Base-by-base conservation (phyloP, 2,888 invertebrate genomes). In the Platycheirus rosarum region DNA sequence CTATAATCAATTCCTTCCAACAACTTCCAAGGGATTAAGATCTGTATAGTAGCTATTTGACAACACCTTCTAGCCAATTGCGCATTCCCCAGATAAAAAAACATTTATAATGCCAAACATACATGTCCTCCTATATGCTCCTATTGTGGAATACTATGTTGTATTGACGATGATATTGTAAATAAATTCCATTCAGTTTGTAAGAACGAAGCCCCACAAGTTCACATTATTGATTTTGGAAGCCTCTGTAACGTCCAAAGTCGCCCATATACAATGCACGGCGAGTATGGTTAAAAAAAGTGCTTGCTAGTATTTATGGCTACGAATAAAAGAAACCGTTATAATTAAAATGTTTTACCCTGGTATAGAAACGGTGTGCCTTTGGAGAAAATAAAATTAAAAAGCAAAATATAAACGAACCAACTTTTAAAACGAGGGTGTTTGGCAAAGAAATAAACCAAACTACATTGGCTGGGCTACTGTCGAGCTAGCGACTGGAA, bases 101-200 rank as follows among this genome's bases (percentile, higher is more conserved):
- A 9, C 4, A 0, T 0, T 2, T n/a, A 13, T 13, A 20, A 55
- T 14, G 48, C 32, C 20, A 53, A 53, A 35, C 9, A 35, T 18
- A 26, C 14, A 51, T 29, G 1, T 26, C 32, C 32, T 11, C 20
- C 29, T 40, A 8, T 37, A 46, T 73, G 48, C 35, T 57, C 32
- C 29, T 23, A 29, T 77, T 70, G 49, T 35, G n/a, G 20, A 65
- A 60, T 51, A 73, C 62, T 51, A 57, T 48, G 32, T 51, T 60
- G 40, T 66, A 26, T 70, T 57, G 37, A 23, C 65, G 44, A 68
- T 74, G 37, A 14, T 40, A 40, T 63, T 78, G 57, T 60, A 53
- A 51, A 68, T 71, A 73, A 76, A 85, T 85, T 84, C 75, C 75
- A 84, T 76, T 85, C 84, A 69, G 69, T 78, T 84, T 69, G 84